Evolutionary conservation across 2,113 vertebrate genomes (phyloP).

Genomic region (Gallinago paraguaiae): DNA sequence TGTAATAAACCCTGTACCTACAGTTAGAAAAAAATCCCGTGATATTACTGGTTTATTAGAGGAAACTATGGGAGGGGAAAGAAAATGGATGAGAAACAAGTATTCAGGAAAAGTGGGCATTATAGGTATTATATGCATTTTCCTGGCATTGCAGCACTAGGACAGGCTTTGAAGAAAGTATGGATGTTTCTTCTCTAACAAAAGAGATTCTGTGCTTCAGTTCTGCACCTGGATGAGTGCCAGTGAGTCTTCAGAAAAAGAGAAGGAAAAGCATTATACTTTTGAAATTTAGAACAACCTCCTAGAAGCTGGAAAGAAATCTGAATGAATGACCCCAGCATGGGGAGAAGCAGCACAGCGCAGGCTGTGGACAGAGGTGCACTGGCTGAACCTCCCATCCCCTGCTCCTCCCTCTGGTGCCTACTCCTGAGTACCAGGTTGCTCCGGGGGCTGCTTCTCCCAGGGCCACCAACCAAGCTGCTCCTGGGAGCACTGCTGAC

Average conservation of each 20-base stretch:
- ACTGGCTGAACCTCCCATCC: not conserved
- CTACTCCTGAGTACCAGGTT: not conserved
- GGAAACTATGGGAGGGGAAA: not conserved
- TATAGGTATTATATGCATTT: not conserved
- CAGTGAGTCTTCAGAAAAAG: not conserved
- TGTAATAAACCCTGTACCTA: not conserved
- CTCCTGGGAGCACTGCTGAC: not conserved
- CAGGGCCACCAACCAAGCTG: not conserved
- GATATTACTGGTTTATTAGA: not conserved
- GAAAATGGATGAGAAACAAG: not conserved
- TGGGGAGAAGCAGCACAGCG: not conserved
- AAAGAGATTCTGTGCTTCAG: not conserved
- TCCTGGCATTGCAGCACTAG: not conserved
- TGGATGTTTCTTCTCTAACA: not conserved
- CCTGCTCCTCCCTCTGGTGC: not conserved
- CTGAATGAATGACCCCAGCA: not conserved
- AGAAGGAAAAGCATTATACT: not conserved
- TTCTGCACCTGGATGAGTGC: not conserved
- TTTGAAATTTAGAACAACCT: not conserved
- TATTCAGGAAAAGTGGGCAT: not conserved
- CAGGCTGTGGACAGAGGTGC: not conserved
- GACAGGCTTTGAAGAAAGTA: not conserved
- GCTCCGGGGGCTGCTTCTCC: not conserved
- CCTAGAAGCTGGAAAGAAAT: not conserved
- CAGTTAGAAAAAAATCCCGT: not conserved